These are phyloP conservation scores for Oedothorax gibbosus DNA, from an alignment of 1,140 invertebrate species.

Conservation along the genomic window DNA sequence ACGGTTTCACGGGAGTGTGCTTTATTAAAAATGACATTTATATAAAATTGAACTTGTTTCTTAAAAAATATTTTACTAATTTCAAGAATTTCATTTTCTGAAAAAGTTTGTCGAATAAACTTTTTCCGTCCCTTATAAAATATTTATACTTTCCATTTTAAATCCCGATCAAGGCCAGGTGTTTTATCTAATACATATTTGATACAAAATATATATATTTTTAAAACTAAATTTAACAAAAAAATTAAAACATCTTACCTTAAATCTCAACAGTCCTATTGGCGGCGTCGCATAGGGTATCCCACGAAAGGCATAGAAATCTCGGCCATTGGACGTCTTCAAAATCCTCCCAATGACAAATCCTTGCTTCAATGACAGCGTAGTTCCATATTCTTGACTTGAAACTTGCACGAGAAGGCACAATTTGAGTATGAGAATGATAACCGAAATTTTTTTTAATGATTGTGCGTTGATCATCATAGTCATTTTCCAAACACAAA, in stretches of 20 bases:
- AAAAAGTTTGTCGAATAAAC: too few species aligned
- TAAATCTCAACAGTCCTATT: constrained; percentile 73
- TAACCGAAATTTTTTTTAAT: neutral
- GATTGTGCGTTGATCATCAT: constrained; percentile 23
- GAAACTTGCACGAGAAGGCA: neutral
- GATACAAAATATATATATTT: too few species aligned
- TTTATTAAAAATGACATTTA: too few species aligned
- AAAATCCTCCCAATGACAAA: constrained; percentile 43
- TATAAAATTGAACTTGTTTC: too few species aligned
- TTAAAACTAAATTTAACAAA: neutral
- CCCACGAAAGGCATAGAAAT: constrained; percentile 72
- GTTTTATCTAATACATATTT: too few species aligned
- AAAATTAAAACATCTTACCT: constrained; percentile 21
- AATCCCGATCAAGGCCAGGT: too few species aligned
- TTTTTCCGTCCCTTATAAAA: too few species aligned
- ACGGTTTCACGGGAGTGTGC: too few species aligned
- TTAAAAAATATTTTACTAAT: too few species aligned
- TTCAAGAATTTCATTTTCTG: too few species aligned
- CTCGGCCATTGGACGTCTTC: constrained; percentile 47
- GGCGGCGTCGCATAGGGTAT: constrained; percentile 80
- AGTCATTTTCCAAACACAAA: too few species aligned
- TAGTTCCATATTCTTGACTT: constrained; percentile 48
- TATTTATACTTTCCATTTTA: too few species aligned
- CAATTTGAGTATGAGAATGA: neutral
- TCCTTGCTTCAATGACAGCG: constrained; percentile 46